Base-by-base conservation (phyloP, 2,113 vertebrate species). In the Sinocyclocheilus rhinocerous region DNA sequence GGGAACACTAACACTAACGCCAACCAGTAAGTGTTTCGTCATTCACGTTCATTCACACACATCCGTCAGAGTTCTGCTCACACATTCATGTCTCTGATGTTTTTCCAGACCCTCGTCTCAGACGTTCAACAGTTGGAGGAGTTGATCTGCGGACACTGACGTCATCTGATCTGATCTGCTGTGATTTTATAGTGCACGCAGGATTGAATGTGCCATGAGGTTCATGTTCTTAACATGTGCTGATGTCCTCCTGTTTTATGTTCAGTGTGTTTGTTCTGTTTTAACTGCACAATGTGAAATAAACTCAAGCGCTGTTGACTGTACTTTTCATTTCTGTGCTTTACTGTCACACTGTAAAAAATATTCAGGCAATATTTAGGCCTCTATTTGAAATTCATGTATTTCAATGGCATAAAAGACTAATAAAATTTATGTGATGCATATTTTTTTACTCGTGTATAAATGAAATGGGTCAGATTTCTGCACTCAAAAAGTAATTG, bases 101-200 rank as follows among this genome's bases (percentile, higher is more conserved):
- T 52, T 89, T 92, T 16, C 93, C 93, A 95, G 95, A 90, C 91
- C 93, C 50, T 55, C 83, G 85, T 15, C 91, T 70, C 93, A 94
- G 88, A 93, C 93, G 22, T 95, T 95, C 55, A 81, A 63, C 63
- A 86, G 93, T 61, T 96, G 95, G 95, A 95, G 95, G 90, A 94
- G 93, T 87, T 96, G 94, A 89, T 89, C 91, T 85, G 85, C 69
- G 75, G 85, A 84, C 42, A 76, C 18, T 69, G 67, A 69, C 2
- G 13, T 29, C 26, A 16, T 4, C 69, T 22, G 18, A 39, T 72
- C 2, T 72, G 36, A 22, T 72, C 48, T 0, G n/a, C 20, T 48
- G 39, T 8, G 1, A 20, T 72, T 72, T 42, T 72, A 11, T 12
- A 42, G 70, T 45, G 36, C 2, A 10, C n/a, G 9, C 10, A n/a